A percentile compares a stretch with the other conserved stretches of the same genome.
These are phyloP conservation scores for Pelobates cultripes DNA, from an alignment of 2,797 vertebrate species.

Conservation along the genomic window DNA sequence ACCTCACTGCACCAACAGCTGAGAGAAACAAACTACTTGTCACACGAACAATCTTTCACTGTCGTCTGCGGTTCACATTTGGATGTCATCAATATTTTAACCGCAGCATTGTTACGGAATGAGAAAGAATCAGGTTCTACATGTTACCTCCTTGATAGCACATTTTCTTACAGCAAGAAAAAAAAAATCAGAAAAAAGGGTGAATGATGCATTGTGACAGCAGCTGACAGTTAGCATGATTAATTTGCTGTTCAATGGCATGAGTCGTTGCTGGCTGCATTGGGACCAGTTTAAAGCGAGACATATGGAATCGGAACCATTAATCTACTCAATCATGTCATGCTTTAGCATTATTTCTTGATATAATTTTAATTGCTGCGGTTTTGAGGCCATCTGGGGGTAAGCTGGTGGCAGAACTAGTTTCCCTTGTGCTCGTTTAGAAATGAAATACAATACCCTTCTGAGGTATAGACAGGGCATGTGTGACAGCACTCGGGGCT, in stretches of 20 bases:
- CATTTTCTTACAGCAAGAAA: slow-evolving; percentile 45
- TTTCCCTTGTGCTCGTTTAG: slow-evolving; percentile 33
- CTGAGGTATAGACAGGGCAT: slow-evolving; percentile 2
- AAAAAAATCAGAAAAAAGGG: slow-evolving; percentile 41
- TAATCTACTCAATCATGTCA: slow-evolving; percentile 56
- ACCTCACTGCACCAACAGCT: slow-evolving; percentile 10
- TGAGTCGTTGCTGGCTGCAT: slow-evolving; percentile 47
- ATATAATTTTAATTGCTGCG: slow-evolving; percentile 55
- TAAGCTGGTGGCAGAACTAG: slow-evolving; percentile 19
- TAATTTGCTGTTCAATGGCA: slow-evolving; percentile 53
- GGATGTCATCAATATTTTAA: slow-evolving; percentile 48
- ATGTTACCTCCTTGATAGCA: slow-evolving; percentile 44
- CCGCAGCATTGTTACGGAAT: slow-evolving; percentile 35
- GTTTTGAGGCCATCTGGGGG: slow-evolving; percentile 52
- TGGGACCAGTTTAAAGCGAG: slow-evolving; percentile 50
- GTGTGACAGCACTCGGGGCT: slow-evolving; percentile 5
- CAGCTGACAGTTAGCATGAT: slow-evolving; percentile 55
- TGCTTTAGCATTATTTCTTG: slow-evolving; percentile 53
- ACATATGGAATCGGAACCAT: slow-evolving; percentile 49
- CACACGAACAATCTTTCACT: slow-evolving; percentile 22
- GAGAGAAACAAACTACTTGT: slow-evolving; percentile 36
- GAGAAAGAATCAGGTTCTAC: slow-evolving; percentile 13
- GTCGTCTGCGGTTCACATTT: slow-evolving; percentile 24
- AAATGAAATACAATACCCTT: slow-evolving; percentile 35
- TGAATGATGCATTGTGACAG: slow-evolving; percentile 54